Conservation (phyloP, 2,113 vertebrate species). For the Oryzias woworae region DNA sequence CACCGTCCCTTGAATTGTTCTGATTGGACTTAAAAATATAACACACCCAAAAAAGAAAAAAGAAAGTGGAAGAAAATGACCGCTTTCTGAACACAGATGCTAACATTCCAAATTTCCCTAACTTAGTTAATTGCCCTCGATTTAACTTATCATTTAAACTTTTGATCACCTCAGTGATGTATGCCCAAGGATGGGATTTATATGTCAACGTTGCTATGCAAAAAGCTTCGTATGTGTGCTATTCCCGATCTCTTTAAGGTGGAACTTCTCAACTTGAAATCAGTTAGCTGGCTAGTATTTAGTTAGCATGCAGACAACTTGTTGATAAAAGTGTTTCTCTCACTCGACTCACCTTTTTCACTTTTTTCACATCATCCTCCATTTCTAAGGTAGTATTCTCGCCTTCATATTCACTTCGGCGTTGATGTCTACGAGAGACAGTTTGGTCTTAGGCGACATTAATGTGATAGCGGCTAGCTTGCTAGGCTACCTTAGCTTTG, state of each 20-base stretch:
- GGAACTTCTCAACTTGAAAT: constrained; percentile 7
- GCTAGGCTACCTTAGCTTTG: constrained; percentile 39
- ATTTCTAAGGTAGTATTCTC: constrained; percentile 78
- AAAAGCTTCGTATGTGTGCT: neutral
- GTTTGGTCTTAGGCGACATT: constrained; percentile 40
- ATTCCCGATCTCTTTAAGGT: neutral
- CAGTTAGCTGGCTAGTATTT: constrained; percentile 7
- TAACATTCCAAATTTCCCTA: no score
- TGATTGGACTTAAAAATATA: no score
- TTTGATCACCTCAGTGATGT: no score
- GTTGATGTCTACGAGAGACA: constrained; percentile 25
- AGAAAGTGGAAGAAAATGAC: no score
- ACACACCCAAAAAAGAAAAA: no score
- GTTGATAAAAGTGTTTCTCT: constrained; percentile 20
- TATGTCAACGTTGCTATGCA: neutral
- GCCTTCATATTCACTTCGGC: constrained; percentile 65
- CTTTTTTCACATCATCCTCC: constrained; percentile 93
- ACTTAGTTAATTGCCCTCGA: no score
- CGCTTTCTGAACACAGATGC: no score
- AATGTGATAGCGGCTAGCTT: constrained; percentile 38
- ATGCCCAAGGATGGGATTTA: neutral
- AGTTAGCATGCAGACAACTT: constrained; percentile 23
- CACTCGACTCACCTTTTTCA: constrained; percentile 84
- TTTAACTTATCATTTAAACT: no score
- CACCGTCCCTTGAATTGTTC: no score